Percentiles rank a stretch among this genome's conserved stretches.
Conservation (phyloP, 2,113 vertebrate genomes). For the Gorsachius goisagi region DNA sequence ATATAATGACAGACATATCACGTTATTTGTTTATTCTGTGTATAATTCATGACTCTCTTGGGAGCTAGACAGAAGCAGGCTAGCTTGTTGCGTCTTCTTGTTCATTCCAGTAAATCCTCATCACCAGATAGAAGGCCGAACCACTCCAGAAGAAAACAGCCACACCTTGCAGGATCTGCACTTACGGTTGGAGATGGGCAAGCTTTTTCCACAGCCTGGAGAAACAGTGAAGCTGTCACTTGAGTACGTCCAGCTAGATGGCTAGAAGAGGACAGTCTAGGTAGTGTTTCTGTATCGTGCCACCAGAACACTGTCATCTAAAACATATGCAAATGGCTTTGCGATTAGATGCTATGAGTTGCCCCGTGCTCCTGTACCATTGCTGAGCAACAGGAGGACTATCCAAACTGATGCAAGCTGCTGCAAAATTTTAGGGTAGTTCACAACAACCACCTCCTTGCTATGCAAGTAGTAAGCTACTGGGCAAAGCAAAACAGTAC, state of each 20-base stretch:
- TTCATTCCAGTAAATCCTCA: slow-evolving; percentile 66
- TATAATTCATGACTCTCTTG: slow-evolving; percentile 75
- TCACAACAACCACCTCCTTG: not conserved
- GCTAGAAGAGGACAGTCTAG: not conserved
- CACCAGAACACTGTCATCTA: not conserved
- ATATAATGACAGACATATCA: slow-evolving; percentile 68
- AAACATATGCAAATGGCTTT: not conserved
- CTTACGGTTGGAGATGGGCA: not conserved
- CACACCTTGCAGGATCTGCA: not conserved
- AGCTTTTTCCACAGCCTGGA: not conserved
- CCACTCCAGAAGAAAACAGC: not conserved
- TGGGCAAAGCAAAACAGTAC: not conserved
- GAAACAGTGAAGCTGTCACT: not conserved
- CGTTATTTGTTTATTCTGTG: slow-evolving; percentile 71
- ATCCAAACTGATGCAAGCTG: not conserved
- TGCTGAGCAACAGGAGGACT: not conserved
- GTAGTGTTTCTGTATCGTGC: not conserved
- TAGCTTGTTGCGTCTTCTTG: not conserved
- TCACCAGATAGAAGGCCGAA: slow-evolving; percentile 11
- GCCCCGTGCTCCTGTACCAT: not conserved
- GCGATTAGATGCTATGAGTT: not conserved
- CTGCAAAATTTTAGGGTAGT: not conserved
- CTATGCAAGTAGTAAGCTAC: not conserved
- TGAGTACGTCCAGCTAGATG: not conserved
- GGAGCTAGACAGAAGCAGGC: slow-evolving; percentile 31